Percentiles rank a stretch among this genome's conserved stretches.
Conservation (phyloP, 2,797 vertebrate genomes). For the Loris lydekkerianus region DNA sequence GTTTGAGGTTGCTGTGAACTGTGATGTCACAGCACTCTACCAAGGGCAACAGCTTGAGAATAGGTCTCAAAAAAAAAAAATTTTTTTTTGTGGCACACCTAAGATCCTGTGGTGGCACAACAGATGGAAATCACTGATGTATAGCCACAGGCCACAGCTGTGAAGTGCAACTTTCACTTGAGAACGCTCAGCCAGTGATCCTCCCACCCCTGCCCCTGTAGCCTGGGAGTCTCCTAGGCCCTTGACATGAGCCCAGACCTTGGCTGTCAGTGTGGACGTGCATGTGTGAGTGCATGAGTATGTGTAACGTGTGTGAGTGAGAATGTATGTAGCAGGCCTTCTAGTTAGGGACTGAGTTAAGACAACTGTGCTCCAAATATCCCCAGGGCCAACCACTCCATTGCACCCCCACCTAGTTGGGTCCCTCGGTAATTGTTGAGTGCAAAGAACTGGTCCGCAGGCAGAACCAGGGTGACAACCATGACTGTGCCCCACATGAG, state of each 20-base stretch:
- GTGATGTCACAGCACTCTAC: too few species aligned
- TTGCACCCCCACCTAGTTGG: neutral
- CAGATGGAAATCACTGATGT: too few species aligned
- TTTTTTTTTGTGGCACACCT: too few species aligned
- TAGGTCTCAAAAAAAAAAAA: too few species aligned
- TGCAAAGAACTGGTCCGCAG: neutral
- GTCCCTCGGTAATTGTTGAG: neutral
- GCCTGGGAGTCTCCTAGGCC: neutral
- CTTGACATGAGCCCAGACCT: neutral
- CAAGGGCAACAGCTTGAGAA: too few species aligned
- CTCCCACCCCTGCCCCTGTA: fast-evolving
- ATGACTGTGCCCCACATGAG: fast-evolving
- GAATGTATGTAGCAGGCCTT: neutral
- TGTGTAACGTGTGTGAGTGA: neutral
- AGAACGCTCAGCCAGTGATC: neutral
- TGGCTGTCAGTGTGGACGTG: neutral
- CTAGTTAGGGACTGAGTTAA: neutral
- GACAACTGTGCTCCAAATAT: neutral
- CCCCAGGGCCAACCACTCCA: neutral
- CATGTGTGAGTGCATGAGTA: neutral
- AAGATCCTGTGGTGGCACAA: too few species aligned
- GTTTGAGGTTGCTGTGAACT: too few species aligned
- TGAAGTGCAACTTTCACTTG: neutral
- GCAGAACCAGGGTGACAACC: neutral
- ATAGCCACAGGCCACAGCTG: neutral